These are phyloP conservation scores for Perccottus glenii DNA, from an alignment of 2,113 vertebrate genomes.

Conservation along the genomic window DNA sequence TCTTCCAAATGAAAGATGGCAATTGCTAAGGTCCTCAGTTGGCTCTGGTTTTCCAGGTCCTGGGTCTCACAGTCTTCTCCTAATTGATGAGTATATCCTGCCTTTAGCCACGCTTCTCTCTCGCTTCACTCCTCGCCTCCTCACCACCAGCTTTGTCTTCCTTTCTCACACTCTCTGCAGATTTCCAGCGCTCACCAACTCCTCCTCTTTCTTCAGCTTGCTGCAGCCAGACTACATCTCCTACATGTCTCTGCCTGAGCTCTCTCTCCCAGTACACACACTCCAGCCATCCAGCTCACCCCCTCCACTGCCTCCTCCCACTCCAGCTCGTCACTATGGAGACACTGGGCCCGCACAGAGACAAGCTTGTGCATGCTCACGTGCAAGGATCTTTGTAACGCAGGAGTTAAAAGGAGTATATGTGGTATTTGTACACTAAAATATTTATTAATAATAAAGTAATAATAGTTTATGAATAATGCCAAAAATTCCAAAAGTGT, in stretches of 20 bases:
- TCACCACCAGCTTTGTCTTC: slow-evolving; percentile 67
- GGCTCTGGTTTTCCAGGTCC: not conserved
- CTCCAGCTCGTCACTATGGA: slow-evolving; percentile 79
- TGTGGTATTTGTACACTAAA: not conserved
- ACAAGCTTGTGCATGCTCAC: slow-evolving; percentile 58
- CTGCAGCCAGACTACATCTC: slow-evolving; percentile 74
- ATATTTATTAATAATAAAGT: too few species aligned
- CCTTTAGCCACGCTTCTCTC: slow-evolving; percentile 38
- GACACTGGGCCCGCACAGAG: slow-evolving; percentile 72
- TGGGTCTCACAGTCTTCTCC: not conserved
- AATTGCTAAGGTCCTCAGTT: slow-evolving; percentile 31
- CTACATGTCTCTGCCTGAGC: slow-evolving; percentile 76
- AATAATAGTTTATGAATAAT: too few species aligned
- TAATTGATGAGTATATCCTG: slow-evolving; percentile 20
- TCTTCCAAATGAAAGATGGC: slow-evolving; percentile 41
- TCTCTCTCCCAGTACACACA: slow-evolving; percentile 55
- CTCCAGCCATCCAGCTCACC: slow-evolving; percentile 34
- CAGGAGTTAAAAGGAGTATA: slow-evolving; percentile 26
- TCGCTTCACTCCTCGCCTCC: slow-evolving; percentile 49
- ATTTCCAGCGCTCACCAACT: slow-evolving; percentile 68
- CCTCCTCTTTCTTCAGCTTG: slow-evolving; percentile 74
- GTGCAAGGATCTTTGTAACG: slow-evolving; percentile 31
- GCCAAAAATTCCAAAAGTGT: too few species aligned
- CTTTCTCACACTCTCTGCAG: slow-evolving; percentile 67
- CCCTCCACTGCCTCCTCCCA: slow-evolving; percentile 40